Evolutionary conservation across 2,113 vertebrate species (phyloP).

Genomic region (Eurystomus gularis): DNA sequence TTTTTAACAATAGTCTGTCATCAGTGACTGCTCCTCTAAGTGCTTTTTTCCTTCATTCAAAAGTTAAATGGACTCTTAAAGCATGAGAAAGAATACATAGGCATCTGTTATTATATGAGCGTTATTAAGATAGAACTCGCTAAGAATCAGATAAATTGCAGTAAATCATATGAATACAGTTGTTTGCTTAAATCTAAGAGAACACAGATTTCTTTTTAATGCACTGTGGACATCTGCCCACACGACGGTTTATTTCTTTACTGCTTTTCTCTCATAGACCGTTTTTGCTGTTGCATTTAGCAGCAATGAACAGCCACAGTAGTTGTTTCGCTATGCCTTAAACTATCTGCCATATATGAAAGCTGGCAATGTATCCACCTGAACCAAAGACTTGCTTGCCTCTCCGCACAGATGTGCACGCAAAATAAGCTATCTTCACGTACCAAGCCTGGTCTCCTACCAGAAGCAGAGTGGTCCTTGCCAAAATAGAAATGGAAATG

Average conservation of each 20-base stretch:
- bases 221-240: not conserved
- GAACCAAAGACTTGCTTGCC: not conserved
- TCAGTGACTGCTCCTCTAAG: conserved; percentile 60
- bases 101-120: conserved; percentile 26
- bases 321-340: conserved; percentile 39
- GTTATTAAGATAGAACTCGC: conserved; percentile 36
- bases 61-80: conserved; percentile 68
- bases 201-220: conserved; percentile 15
- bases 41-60: conserved; percentile 62
- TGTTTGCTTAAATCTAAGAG: conserved; percentile 14
- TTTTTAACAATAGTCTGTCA: conserved; percentile 71
- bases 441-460: not conserved
- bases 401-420: not conserved
- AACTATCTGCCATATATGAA: conserved; percentile 46
- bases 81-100: conserved; percentile 38
- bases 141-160: conserved; percentile 19
- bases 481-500: conserved; percentile 12
- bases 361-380: conserved; percentile 40
- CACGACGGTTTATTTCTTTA: not conserved
- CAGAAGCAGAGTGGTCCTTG: not conserved
- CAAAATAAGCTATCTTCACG: not conserved
- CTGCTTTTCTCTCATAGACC: not conserved
- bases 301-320: not conserved
- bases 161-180: not conserved
- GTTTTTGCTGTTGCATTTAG: not conserved